Base-by-base conservation (phyloP, 2,888 invertebrate species). In the Hypena proboscidalis region DNA sequence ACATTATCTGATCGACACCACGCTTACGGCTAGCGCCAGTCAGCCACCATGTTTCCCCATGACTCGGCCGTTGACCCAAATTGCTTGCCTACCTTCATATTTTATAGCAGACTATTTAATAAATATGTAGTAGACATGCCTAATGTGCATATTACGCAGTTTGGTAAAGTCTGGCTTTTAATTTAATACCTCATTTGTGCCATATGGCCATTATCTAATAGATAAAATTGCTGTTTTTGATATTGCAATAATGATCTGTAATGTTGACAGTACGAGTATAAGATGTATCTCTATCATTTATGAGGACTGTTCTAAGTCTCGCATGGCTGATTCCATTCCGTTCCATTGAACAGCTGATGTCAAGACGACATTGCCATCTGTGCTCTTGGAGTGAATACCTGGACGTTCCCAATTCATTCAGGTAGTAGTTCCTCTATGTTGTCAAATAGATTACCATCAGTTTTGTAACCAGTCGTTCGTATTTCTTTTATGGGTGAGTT, bases 401-500 rank as follows among this genome's bases (percentile, higher is more conserved):
- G 70, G 67, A 71, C 74, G 59, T 60, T 62, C 69, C n/a, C 41
- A 61, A 66, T 54, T 55, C 58, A 70, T 71, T 73, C 67, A 69
- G 66, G 68, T 75, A 67, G 64, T 64, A 65, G 64, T 57, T 58
- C 29, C 49, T 63, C 54, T 56, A 60, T 58, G 71, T 67, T 59
- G 69, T 61, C 63, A 57, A 56, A 68, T 66, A 60, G 59, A 64
- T 63, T 73, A 70, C 71, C 71, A 70, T 77, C 80, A 70, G 75
- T 59, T 64, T 57, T 58, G 46, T 51, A 74, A 67, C 67, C 72
- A 72, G 56, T 74, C 71, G 65, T 59, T 72, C 71, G 67, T 72
- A 62, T 58, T 70, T 65, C 57, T 66, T 75, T 67, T 74, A 83
- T 84, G 83, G 81, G 84, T 83, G 77, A 83, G 83, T 82, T 67